Evolutionary conservation across 2,888 invertebrate species (phyloP), one percentile per base, ranked within the genome.

Genomic region (Drosophila limbata): DNA sequence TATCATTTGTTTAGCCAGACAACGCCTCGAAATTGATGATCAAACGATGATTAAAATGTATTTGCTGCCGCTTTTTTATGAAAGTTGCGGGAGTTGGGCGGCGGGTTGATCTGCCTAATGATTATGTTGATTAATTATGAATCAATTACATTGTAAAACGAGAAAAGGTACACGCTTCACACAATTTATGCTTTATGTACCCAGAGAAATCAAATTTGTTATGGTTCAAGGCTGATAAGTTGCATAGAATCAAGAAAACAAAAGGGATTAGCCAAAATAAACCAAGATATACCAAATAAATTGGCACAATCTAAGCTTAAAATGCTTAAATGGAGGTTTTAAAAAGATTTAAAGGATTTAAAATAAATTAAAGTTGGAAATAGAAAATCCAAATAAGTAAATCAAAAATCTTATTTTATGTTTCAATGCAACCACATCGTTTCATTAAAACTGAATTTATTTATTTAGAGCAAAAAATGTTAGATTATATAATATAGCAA

Each of bases 21-120:
- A 57, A 65, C 42, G 81, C 69, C 80, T 72, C 42, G 57, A 76
- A 84, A 90, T 90, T 90, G 90, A 90, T 90, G 90, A 90, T 90
- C 79, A 77, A 74, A 88, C 70, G 78, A 88, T 90, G 90, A 90
- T 90, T 88, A 81, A 84, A 87, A 88, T 82, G 80, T 88, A 81
- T 88, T 82, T 73, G 52, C 61, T 37, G 52, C 42, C 37, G 13
- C 25, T 39, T 37, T 39, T 60, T 45, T 52, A 11, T 35, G 8
- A n/a, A 15, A 9, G 31, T 44, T 21, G 35, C 33, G 40, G 33
- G 44, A 11, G 11, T 45, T 15, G 21, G 9, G 11, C n/a, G 37
- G 42, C 39, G 44, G 60, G 33, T 51, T 50, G 65, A 79, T 52
- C 62, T 57, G 65, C 63, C 78, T 83, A 88, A 88, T 86, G 89